phyloP scores from a whole-genome alignment of 2,797 vertebrate species.

The Halcyon chelicuti region DNA sequence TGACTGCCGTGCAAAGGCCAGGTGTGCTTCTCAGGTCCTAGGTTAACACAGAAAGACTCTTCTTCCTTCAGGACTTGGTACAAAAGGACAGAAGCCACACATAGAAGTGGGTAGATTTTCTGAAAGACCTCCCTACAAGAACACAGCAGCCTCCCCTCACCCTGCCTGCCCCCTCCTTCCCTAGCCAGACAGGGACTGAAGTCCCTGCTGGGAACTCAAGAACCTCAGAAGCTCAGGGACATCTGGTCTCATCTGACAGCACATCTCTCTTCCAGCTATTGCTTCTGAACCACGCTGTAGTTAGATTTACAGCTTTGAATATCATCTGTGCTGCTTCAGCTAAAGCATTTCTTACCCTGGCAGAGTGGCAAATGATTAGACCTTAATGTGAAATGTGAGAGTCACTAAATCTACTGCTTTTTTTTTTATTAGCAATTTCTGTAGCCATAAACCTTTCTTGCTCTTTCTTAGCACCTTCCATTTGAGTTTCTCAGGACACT shows the following conservation, averaged over 20 bases:
- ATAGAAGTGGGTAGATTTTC: not conserved
- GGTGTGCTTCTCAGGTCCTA: not conserved
- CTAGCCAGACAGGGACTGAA: not conserved
- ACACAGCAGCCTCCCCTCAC: not conserved
- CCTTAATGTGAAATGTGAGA: conserved; percentile 11
- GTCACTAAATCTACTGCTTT: not conserved
- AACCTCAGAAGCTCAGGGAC: not conserved
- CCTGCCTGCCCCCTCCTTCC: not conserved
- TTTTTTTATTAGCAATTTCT: not conserved
- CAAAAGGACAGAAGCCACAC: not conserved
- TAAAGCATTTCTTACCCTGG: not conserved
- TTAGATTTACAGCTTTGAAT: conserved; percentile 14
- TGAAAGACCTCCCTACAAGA: not conserved
- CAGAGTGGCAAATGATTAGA: not conserved
- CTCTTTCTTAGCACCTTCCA: not conserved
- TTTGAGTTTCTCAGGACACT: not conserved
- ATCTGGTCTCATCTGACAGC: not conserved
- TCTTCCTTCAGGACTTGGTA: not conserved
- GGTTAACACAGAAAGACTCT: not conserved
- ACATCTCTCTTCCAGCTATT: not conserved
- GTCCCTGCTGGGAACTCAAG: not conserved
- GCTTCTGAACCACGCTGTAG: not conserved
- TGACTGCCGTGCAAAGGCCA: not conserved
- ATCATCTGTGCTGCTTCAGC: conserved; percentile 25
- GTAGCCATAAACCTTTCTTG: not conserved